phyloP scores from a whole-genome alignment of 2,888 invertebrate genomes.

The Euplagia quadripunctaria region DNA sequence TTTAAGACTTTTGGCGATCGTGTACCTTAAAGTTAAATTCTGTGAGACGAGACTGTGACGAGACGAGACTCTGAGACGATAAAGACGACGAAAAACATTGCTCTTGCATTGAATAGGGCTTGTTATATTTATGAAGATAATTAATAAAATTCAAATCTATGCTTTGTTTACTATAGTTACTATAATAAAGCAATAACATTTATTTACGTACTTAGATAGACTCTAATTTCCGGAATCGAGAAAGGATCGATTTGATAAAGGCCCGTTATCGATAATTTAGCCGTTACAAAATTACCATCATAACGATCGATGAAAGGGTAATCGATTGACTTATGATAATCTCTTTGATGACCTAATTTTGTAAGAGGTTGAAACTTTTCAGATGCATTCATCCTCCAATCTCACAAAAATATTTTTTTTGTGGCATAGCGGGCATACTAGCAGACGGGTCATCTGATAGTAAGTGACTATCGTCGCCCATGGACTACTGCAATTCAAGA shows the following conservation, averaged over 20 bases:
- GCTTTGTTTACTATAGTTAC: background rate
- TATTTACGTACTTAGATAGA: constrained; percentile 4
- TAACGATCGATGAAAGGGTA: constrained; percentile 32
- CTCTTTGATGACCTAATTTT: background rate
- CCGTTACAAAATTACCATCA: constrained; percentile 28
- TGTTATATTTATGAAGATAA: background rate
- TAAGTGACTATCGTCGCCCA: too few relatives aligned
- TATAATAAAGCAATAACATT: background rate
- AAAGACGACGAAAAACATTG: background rate
- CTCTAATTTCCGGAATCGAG: too few relatives aligned
- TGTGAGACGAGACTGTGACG: too few relatives aligned
- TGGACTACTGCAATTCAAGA: too few relatives aligned
- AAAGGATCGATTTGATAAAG: constrained; percentile 17
- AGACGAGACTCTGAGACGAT: too few relatives aligned
- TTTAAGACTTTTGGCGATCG: too few relatives aligned
- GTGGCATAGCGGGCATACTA: too few relatives aligned
- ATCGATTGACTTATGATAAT: constrained; percentile 19
- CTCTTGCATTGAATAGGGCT: background rate
- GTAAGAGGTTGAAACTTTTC: background rate
- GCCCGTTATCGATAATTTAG: constrained; percentile 19
- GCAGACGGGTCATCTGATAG: too few relatives aligned
- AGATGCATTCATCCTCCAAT: background rate
- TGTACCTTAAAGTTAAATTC: too few relatives aligned
- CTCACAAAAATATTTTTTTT: too few relatives aligned
- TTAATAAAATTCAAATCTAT: background rate